phyloP scores from a whole-genome alignment of 2,113 vertebrate species.

The Leptodactylus fuscus region DNA sequence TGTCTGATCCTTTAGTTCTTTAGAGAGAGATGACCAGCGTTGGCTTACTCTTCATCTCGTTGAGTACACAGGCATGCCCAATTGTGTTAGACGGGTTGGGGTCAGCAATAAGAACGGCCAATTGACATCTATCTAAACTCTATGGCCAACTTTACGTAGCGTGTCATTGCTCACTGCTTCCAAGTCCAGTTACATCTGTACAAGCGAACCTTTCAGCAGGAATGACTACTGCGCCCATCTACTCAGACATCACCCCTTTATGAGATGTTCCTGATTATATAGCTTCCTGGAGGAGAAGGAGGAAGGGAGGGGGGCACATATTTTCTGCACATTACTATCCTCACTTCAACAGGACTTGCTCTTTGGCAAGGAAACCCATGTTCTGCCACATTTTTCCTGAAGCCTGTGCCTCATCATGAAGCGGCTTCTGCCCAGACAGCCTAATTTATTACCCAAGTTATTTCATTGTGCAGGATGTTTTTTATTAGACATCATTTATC shows the following conservation, averaged over 20 bases:
- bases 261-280: not conserved
- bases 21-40: no score
- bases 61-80: no score
- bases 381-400: conserved; percentile 25
- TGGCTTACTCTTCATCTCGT: no score
- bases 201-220: not conserved
- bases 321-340: conserved; percentile 20
- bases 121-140: no score
- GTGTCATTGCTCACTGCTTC: not conserved
- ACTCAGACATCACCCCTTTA: not conserved
- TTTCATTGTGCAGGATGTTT: not conserved
- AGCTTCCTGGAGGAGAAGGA: conserved; percentile 6
- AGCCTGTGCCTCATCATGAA: conserved; percentile 9
- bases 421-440: not conserved
- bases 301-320: not conserved
- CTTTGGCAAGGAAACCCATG: not conserved
- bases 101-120: no score
- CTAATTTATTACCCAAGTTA: conserved; percentile 25
- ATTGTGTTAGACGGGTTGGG: no score
- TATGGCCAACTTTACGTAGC: no score
- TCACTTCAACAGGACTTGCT: conserved; percentile 4
- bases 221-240: not conserved
- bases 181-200: not conserved
- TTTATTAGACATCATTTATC: conserved; percentile 8
- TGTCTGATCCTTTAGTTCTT: no score